Conservation (phyloP, 2,113 vertebrate species). For the Scophthalmus maximus region DNA sequence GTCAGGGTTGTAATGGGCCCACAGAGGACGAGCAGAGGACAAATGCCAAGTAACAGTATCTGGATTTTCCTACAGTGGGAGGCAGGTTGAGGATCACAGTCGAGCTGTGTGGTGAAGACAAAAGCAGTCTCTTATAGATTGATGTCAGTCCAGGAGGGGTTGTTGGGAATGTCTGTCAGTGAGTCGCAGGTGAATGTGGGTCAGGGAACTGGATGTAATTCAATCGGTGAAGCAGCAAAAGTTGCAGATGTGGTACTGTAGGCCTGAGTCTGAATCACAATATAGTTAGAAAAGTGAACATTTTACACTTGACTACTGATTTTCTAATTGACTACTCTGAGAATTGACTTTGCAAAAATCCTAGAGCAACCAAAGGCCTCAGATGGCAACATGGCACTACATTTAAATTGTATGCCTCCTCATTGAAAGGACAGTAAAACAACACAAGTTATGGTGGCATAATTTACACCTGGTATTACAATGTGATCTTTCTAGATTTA, state of each 20-base stretch:
- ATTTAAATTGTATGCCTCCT: background rate
- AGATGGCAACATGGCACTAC: background rate
- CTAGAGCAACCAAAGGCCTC: background rate
- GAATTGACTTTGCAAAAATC: background rate
- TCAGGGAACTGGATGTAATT: slow-evolving; percentile 42
- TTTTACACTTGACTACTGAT: background rate
- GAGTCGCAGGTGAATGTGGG: slow-evolving; percentile 49
- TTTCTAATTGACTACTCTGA: background rate
- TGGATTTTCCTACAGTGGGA: slow-evolving; percentile 25
- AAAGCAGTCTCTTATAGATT: slow-evolving; percentile 24
- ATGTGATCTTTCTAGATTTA: background rate
- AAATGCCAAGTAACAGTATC: slow-evolving; percentile 1
- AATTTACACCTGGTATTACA: too few relatives aligned
- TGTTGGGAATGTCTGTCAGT: slow-evolving; percentile 26
- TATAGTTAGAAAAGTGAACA: background rate
- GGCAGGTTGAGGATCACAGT: slow-evolving; percentile 17
- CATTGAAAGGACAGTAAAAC: background rate
- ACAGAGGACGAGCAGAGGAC: slow-evolving; percentile 5
- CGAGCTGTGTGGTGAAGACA: slow-evolving; percentile 3
- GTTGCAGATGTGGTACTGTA: slow-evolving; percentile 41
- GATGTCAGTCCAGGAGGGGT: slow-evolving; percentile 16
- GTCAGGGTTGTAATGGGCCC: slow-evolving; percentile 10
- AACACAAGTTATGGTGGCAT: too few relatives aligned
- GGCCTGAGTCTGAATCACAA: background rate
- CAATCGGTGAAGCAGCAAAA: slow-evolving; percentile 12